Percentiles rank a stretch among this genome's conserved stretches.
These are phyloP conservation scores for Paratilapia polleni DNA, from an alignment of 2,113 vertebrate species.

Conservation along the genomic window DNA sequence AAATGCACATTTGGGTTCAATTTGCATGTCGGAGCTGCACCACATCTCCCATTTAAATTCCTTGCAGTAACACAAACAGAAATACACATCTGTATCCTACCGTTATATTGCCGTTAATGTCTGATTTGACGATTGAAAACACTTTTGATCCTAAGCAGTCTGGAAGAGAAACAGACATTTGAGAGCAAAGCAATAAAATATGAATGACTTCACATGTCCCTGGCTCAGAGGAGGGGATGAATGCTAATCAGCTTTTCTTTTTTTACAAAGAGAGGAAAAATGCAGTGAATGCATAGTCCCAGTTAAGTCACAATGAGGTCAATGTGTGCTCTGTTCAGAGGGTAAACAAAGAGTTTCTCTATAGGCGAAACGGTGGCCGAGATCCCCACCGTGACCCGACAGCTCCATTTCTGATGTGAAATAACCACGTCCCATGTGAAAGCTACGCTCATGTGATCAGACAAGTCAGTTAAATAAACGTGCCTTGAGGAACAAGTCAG, in stretches of 20 bases:
- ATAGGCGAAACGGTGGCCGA: background rate
- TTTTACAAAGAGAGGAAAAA: background rate
- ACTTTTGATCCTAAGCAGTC: conserved; percentile 92
- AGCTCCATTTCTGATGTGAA: background rate
- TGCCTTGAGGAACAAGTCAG: background rate
- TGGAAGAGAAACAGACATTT: conserved; percentile 69
- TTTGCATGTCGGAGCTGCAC: background rate
- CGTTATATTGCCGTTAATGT: conserved; percentile 92
- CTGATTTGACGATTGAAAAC: conserved; percentile 90
- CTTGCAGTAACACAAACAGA: background rate
- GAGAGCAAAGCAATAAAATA: conserved; percentile 53
- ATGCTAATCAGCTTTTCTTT: conserved; percentile 3
- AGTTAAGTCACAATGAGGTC: conserved; percentile 52
- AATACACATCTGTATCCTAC: conserved; percentile 71
- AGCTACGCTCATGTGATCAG: background rate
- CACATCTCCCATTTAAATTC: background rate
- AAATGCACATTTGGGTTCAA: background rate
- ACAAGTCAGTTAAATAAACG: background rate
- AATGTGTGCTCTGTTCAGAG: conserved; percentile 36
- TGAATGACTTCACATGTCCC: conserved; percentile 38
- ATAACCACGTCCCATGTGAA: background rate
- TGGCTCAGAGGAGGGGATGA: background rate
- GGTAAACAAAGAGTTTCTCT: conserved; percentile 65
- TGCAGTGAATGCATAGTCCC: conserved; percentile 30
- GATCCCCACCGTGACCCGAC: background rate